These are phyloP conservation scores for Bombus consobrinus DNA, from an alignment of 1,140 invertebrate species.

Conservation along the genomic window DNA sequence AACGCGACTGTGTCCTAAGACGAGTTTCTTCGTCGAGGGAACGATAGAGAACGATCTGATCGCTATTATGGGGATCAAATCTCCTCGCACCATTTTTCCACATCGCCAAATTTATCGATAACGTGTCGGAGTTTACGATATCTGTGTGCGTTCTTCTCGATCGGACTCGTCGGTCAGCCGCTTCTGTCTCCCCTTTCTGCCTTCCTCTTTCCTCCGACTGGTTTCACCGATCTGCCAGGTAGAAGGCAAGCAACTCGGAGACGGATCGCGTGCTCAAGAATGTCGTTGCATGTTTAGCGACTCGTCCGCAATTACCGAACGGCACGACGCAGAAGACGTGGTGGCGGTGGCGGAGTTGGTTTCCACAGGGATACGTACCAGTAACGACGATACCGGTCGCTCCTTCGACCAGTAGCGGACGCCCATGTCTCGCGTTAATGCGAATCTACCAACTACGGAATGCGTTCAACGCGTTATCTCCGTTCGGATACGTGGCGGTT, in stretches of 20 bases:
- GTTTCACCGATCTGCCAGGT: conserved; percentile 60
- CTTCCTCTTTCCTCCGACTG: conserved; percentile 13
- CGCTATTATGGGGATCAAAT: not conserved
- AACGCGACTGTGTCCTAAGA: too few relatives aligned
- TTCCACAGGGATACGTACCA: conserved; percentile 30
- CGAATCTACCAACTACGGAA: not conserved
- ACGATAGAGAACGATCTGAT: not conserved
- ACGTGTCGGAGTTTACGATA: conserved; percentile 28
- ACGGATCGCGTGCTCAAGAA: conserved; percentile 72
- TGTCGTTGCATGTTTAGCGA: conserved; percentile 77
- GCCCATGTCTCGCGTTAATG: conserved; percentile 64
- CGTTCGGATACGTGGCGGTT: not conserved
- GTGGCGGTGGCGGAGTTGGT: not conserved
- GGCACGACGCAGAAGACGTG: not conserved
- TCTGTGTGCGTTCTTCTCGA: conserved; percentile 20
- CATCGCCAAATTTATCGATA: not conserved
- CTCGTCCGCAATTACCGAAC: conserved; percentile 74
- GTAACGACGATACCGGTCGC: conserved; percentile 31
- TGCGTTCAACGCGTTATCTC: not conserved
- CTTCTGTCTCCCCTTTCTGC: conserved; percentile 21
- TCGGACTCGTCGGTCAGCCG: conserved; percentile 16
- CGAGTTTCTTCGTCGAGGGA: not conserved
- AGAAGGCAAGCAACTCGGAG: conserved; percentile 47
- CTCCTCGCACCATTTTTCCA: not conserved
- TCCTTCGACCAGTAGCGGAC: conserved; percentile 21